Evolutionary conservation across 2,113 vertebrate genomes (phyloP).

Genomic region (Limnothrissa miodon): DNA sequence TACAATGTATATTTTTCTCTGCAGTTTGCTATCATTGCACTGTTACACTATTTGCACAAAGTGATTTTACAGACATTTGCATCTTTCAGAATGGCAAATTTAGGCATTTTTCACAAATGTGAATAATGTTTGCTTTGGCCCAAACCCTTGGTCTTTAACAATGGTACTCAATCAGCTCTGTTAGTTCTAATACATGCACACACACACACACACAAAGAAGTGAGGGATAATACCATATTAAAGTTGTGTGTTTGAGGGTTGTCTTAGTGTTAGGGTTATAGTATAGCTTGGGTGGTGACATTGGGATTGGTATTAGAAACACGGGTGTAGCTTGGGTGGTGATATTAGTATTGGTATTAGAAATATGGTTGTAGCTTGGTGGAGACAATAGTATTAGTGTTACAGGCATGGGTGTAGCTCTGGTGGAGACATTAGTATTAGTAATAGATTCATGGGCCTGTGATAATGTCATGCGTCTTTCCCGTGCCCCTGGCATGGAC

Average conservation of each 20-base stretch:
- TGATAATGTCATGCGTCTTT: slow-evolving; percentile 8
- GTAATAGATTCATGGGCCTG: background rate
- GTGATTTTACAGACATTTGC: no score
- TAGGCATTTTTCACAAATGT: no score
- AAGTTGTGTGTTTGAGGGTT: background rate
- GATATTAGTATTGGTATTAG: background rate
- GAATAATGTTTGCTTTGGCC: no score
- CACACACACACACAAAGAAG: background rate
- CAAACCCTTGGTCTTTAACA: no score
- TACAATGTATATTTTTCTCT: no score
- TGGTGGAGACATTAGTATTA: background rate
- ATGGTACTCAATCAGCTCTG: no score
- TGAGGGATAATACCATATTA: no score
- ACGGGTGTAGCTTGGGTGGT: background rate
- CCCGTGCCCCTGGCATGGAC: background rate
- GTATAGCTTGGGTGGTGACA: background rate
- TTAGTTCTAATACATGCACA: no score
- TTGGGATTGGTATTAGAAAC: background rate
- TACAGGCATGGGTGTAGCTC: background rate
- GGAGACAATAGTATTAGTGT: background rate
- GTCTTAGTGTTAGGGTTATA: no score
- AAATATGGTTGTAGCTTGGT: background rate
- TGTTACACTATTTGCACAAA: no score
- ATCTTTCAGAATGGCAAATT: no score
- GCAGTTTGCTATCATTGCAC: no score